phyloP scores from a whole-genome alignment of 2,888 invertebrate genomes.

The Conchocele bisecta region DNA sequence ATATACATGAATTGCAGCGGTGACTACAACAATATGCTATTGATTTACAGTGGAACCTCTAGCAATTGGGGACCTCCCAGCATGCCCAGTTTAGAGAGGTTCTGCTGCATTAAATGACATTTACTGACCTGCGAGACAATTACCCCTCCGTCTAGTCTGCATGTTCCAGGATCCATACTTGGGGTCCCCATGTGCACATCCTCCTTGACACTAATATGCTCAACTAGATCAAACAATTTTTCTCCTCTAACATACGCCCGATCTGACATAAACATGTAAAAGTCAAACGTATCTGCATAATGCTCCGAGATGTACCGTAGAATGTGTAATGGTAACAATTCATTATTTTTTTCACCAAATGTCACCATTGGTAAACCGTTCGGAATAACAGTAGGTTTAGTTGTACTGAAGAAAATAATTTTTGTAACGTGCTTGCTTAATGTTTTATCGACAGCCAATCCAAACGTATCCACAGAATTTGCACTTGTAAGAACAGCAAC shows the following conservation, averaged over 20 bases:
- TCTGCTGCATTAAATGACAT: no score
- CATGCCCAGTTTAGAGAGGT: no score
- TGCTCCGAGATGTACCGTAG: conserved; percentile 95
- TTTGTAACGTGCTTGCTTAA: conserved; percentile 92
- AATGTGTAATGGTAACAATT: conserved; percentile 92
- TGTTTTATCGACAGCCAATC: conserved; percentile 94
- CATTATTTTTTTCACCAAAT: conserved; percentile 91
- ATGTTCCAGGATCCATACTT: conserved; percentile 74
- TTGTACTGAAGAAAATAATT: conserved; percentile 89
- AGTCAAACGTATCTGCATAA: conserved; percentile 94
- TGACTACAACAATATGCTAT: no score
- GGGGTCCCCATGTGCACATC: conserved; percentile 92
- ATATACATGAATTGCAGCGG: no score
- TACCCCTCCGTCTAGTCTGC: conserved; percentile 90
- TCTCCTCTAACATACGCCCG: conserved; percentile 92
- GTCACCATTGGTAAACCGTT: conserved; percentile 87
- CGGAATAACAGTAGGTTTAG: conserved; percentile 57
- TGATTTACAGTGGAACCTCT: no score
- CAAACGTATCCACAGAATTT: conserved; percentile 85
- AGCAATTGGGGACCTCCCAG: no score
- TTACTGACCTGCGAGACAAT: conserved; percentile 88
- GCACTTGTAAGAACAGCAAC: conserved; percentile 90
- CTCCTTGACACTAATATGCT: conserved; percentile 91
- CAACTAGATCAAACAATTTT: conserved; percentile 88
- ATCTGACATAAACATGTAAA: conserved; percentile 94